Percentiles rank a stretch among this genome's conserved stretches.
Evolutionary conservation across 2,888 invertebrate genomes (phyloP).

Genomic region (Bellardia bayeri): DNA sequence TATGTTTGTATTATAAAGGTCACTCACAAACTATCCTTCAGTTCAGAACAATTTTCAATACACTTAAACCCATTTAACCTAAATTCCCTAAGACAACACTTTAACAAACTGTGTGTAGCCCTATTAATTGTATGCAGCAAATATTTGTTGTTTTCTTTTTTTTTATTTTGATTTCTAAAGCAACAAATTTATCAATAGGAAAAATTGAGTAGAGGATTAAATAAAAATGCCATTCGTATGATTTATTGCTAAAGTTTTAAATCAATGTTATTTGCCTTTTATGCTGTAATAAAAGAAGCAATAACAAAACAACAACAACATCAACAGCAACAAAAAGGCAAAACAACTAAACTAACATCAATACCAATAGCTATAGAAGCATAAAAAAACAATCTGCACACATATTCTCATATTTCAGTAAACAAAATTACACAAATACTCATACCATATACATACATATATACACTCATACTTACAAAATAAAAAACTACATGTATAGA

Average conservation of each 20-base stretch:
- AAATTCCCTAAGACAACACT: not conserved
- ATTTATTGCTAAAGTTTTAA: slow-evolving; percentile 73
- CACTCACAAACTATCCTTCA: not conserved
- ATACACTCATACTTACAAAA: slow-evolving; percentile 6
- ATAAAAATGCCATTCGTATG: slow-evolving; percentile 72
- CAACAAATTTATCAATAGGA: slow-evolving; percentile 64
- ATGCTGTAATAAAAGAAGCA: slow-evolving; percentile 53
- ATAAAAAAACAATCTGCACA: slow-evolving; percentile 12
- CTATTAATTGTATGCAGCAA: slow-evolving; percentile 12
- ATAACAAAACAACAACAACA: slow-evolving; percentile 34
- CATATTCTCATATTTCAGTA: slow-evolving; percentile 41
- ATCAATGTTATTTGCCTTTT: slow-evolving; percentile 68
- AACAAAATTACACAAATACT: slow-evolving; percentile 36
- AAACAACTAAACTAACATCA: slow-evolving; percentile 3
- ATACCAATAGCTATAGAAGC: slow-evolving; percentile 15
- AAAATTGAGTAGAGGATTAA: slow-evolving; percentile 69
- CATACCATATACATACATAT: not conserved
- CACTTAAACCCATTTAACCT: slow-evolving; percentile 4
- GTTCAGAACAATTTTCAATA: not conserved
- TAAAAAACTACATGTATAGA: slow-evolving; percentile 3
- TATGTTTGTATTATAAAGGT: not conserved
- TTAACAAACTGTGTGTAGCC: slow-evolving; percentile 26
- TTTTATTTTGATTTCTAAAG: slow-evolving; percentile 24
- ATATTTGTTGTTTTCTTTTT: slow-evolving; percentile 2
- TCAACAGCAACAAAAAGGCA: not conserved